Percentiles rank a stretch among this genome's conserved stretches.
Conservation (phyloP, 2,888 invertebrate genomes). For the Chesias legatella region DNA sequence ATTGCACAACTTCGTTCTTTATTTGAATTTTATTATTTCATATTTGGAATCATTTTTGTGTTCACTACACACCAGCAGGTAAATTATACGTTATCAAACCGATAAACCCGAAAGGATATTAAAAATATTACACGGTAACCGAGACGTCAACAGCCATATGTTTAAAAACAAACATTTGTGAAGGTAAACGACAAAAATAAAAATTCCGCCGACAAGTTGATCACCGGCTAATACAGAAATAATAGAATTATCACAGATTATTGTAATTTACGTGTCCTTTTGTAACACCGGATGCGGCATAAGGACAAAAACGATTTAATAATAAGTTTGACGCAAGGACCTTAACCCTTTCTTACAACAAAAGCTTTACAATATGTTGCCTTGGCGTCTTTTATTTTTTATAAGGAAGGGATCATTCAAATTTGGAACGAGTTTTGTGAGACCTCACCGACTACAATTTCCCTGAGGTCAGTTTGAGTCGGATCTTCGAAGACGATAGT, state of each 20-base stretch:
- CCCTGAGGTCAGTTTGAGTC: conserved; percentile 70
- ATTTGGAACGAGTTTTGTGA: conserved; percentile 70
- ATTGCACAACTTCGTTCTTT: conserved; percentile 18
- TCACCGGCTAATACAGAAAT: conserved; percentile 67
- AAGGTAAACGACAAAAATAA: conserved; percentile 30
- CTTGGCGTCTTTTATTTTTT: conserved; percentile 59
- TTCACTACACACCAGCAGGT: conserved; percentile 11
- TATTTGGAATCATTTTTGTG: conserved; percentile 18
- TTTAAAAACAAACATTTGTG: conserved; percentile 63
- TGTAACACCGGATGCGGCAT: conserved; percentile 71
- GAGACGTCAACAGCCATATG: conserved; percentile 56
- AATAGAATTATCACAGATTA: conserved; percentile 79
- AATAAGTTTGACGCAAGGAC: conserved; percentile 71
- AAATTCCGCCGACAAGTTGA: conserved; percentile 69
- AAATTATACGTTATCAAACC: conserved; percentile 34
- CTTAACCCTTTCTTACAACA: conserved; percentile 75
- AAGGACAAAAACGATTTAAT: conserved; percentile 79
- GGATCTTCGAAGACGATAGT: conserved; percentile 56
- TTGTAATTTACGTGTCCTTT: conserved; percentile 76
- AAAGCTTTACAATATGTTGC: conserved; percentile 77
- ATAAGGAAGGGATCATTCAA: conserved; percentile 72
- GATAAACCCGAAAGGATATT: conserved; percentile 33
- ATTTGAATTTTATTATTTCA: conserved; percentile 22
- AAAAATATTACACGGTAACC: conserved; percentile 36
- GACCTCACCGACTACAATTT: conserved; percentile 46